Conservation (phyloP, 2,888 invertebrate species). For the Agrypnus murinus region DNA sequence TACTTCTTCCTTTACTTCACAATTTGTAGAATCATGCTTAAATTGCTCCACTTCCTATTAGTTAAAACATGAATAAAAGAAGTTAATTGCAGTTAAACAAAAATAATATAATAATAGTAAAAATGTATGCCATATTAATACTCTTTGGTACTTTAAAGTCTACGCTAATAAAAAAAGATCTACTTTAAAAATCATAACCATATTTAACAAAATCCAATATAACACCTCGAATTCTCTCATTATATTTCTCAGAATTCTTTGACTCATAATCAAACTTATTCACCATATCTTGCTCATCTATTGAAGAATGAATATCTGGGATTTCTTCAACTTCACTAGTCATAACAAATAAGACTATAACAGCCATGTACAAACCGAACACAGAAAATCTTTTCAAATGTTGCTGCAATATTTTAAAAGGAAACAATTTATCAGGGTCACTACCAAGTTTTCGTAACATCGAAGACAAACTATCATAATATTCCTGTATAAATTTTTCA, state of each 20-base stretch:
- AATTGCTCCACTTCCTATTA: conserved; percentile 26
- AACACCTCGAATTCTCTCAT: conserved; percentile 46
- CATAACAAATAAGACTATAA: conserved; percentile 58
- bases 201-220: conserved; percentile 46
- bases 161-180: neutral
- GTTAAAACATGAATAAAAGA: too few species aligned
- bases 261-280: conserved; percentile 39
- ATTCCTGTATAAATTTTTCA: conserved; percentile 60
- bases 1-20: neutral
- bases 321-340: conserved; percentile 55
- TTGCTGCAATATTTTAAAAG: conserved; percentile 58
- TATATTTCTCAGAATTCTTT: conserved; percentile 50
- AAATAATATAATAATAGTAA: too few species aligned
- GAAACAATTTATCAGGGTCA: conserved; percentile 60
- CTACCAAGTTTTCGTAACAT: conserved; percentile 57
- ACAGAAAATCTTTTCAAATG: conserved; percentile 61
- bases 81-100: too few species aligned
- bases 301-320: conserved; percentile 50
- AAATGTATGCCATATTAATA: too few species aligned
- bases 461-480: conserved; percentile 60
- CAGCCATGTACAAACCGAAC: conserved; percentile 59
- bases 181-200: conserved; percentile 37
- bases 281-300: conserved; percentile 17
- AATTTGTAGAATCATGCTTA: neutral
- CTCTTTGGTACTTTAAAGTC: too few species aligned